phyloP scores from a whole-genome alignment of 2,113 vertebrate genomes.

The Sphaerodactylus townsendi region DNA sequence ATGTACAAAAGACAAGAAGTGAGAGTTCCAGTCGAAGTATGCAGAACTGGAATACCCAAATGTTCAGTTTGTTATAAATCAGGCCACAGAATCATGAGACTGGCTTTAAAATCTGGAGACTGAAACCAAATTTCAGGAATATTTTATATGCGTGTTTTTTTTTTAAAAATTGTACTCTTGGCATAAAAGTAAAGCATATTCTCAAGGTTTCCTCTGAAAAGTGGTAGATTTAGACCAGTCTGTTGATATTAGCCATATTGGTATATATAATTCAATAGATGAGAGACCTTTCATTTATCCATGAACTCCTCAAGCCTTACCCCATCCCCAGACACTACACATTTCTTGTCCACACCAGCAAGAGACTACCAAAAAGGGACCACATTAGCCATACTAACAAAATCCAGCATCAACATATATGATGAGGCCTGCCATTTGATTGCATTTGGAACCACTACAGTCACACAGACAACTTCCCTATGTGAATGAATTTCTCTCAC shows the following conservation, averaged over 20 bases:
- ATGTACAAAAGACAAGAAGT: neutral
- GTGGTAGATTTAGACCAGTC: neutral
- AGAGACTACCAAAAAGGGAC: neutral
- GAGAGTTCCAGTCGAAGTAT: neutral
- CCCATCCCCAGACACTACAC: neutral
- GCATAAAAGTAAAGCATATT: neutral
- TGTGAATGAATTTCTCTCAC: neutral
- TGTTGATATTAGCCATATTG: neutral
- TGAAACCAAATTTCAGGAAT: neutral
- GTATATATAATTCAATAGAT: neutral
- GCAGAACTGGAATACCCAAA: neutral
- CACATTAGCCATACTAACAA: neutral
- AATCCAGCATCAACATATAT: neutral
- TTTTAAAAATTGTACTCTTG: neutral
- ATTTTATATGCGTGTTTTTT: neutral
- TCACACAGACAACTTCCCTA: neutral
- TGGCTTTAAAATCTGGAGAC: neutral
- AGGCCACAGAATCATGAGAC: neutral
- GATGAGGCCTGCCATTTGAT: neutral
- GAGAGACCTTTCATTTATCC: neutral
- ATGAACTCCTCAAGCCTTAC: neutral
- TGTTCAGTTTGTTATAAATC: neutral
- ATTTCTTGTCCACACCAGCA: neutral
- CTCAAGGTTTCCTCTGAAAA: neutral
- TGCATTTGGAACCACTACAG: neutral